Percentiles rank a stretch among this genome's conserved stretches.
Conservation (phyloP, 2,797 vertebrate species). For the Falco peregrinus region DNA sequence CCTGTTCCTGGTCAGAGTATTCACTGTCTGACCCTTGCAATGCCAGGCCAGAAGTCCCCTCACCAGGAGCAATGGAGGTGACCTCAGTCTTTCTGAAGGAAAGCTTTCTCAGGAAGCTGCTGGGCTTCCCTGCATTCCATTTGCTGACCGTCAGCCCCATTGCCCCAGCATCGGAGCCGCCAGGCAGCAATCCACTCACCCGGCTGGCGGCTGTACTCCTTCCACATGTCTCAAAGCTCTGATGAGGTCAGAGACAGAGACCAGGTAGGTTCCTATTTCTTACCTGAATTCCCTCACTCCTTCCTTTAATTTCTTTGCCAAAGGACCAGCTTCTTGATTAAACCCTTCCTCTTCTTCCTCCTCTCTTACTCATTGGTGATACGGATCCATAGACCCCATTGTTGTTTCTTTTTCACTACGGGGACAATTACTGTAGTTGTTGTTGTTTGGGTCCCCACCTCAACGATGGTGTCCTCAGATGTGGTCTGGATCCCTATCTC, state of each 20-base stretch:
- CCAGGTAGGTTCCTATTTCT: neutral
- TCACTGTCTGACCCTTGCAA: too few relatives aligned
- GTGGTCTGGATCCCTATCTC: neutral
- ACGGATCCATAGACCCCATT: too few relatives aligned
- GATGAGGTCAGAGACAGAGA: neutral
- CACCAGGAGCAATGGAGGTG: too few relatives aligned
- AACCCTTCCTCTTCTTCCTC: neutral
- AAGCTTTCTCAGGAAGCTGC: too few relatives aligned
- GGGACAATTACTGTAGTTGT: neutral
- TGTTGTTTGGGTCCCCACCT: neutral
- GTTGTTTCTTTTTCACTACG: neutral
- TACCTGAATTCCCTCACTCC: neutral
- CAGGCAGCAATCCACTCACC: neutral
- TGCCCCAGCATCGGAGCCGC: fast-evolving
- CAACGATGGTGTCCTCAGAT: too few relatives aligned
- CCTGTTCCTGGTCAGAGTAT: too few relatives aligned
- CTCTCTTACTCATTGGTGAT: neutral
- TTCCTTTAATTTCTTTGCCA: neutral
- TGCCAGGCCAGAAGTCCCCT: too few relatives aligned
- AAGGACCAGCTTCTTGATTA: neutral
- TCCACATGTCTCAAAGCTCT: neutral
- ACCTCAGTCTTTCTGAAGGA: too few relatives aligned
- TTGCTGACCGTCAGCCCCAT: neutral
- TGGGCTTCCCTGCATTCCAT: neutral
- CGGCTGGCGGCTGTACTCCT: neutral